phyloP scores from a whole-genome alignment of 2,113 vertebrate genomes.

The Dicaeum eximium region DNA sequence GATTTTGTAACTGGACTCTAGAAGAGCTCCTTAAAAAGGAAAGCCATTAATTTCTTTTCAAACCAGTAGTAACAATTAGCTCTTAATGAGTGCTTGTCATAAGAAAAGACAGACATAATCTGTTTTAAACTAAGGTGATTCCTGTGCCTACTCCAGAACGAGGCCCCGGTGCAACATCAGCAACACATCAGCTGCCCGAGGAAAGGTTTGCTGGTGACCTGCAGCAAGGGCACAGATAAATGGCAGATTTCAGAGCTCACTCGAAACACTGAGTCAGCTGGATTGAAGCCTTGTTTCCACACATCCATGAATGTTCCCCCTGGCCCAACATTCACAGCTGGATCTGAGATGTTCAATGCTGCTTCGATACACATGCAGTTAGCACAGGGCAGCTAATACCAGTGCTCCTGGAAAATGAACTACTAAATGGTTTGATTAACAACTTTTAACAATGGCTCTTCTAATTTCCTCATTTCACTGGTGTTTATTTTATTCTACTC shows the following conservation, averaged over 20 bases:
- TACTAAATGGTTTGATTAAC: conserved; percentile 63
- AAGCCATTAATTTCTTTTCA: not conserved
- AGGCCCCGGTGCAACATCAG: not conserved
- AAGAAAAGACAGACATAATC: not conserved
- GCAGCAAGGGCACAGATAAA: not conserved
- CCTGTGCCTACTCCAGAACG: not conserved
- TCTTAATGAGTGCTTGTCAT: not conserved
- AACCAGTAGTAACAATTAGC: not conserved
- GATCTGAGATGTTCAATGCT: conserved; percentile 16
- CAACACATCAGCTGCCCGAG: not conserved
- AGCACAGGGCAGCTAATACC: conserved; percentile 10
- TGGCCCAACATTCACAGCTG: not conserved
- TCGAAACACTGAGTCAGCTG: not conserved
- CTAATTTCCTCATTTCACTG: conserved; percentile 51
- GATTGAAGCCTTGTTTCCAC: not conserved
- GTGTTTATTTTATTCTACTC: conserved; percentile 42
- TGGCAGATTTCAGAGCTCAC: not conserved
- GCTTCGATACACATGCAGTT: not conserved
- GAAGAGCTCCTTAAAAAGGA: not conserved
- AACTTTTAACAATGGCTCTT: conserved; percentile 25
- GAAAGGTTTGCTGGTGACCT: not conserved
- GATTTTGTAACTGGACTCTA: not conserved
- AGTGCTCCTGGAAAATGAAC: conserved; percentile 41
- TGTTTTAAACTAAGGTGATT: not conserved
- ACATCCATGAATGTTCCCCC: not conserved